Base-by-base conservation (phyloP, 1,140 invertebrate species). In the Nephila pilipes region DNA sequence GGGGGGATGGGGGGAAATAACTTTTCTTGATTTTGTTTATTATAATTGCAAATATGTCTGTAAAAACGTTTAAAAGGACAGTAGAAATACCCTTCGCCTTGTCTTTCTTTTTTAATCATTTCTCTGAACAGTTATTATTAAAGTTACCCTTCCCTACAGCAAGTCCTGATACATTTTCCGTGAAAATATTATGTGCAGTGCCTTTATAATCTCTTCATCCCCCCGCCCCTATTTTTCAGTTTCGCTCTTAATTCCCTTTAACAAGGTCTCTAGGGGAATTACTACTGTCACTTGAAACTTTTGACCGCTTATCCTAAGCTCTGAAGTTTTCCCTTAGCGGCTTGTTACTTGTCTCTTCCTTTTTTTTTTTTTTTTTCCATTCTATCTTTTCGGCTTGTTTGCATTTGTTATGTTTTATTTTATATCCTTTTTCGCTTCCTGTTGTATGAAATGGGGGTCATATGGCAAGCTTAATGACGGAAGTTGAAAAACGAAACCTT, bases 211-310 rank as follows among this genome's bases (percentile, higher is more conserved):
- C 29, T 25, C 58, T 79, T 79, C n/a, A 54, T 54, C 25, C 25
- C 20, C 54, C 54, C 22, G 32, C 46, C n/a, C 55, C 55, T 79
- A 1, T 83, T 55, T 80, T 80, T 57, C 8, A 0, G 4, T 36
- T 83, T 29, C 55, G 10, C 46, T 20, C 29, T 92, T 92, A 85
- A 92, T 92, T 85, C 90, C 63, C 25, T 60, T 55, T 92, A 92
- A 92, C 81, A 92, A 92, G 90, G 57, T 92, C 90, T 85, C 90
- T 57, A 20, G 90, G 81, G 90, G 46, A 85, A 85, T 85, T 55
- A 69, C 16, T 46, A 55, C 81, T 46, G 88, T 58, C 65, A 81
- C 54, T 85, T 65, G 90, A 92, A 65, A 92, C 60, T 90, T 80
- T 60, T 75, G 75, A 90, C 87, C 38, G 65, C 60, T 87, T 65